Evolutionary conservation across 2,797 vertebrate species (phyloP).

Genomic region (Catostomus latipinnis): DNA sequence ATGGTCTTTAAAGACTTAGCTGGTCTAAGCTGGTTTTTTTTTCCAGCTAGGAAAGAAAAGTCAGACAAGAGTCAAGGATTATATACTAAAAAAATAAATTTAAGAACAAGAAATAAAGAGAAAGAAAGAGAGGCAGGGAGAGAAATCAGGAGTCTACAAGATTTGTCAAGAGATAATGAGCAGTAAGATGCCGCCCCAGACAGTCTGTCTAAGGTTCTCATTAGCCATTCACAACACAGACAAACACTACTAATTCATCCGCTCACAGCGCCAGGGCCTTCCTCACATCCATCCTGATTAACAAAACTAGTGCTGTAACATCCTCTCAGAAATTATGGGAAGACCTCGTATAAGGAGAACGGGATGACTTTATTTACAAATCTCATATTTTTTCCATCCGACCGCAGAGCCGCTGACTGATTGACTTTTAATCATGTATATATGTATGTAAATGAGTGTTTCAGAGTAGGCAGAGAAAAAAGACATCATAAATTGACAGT

Average conservation of each 20-base stretch:
- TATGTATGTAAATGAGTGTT: too few species aligned
- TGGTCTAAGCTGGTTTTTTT: too few species aligned
- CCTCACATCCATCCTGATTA: constrained; percentile 29
- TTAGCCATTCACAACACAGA: constrained; percentile 36
- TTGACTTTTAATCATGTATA: constrained; percentile 63
- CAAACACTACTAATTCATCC: constrained; percentile 41
- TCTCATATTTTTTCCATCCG: constrained; percentile 66
- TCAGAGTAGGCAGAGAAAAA: too few species aligned
- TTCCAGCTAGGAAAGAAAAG: too few species aligned
- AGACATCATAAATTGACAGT: too few species aligned
- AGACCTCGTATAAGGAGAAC: constrained; percentile 57
- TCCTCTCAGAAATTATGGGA: constrained; percentile 32
- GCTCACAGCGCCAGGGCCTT: constrained; percentile 8
- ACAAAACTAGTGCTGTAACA: constrained; percentile 2
- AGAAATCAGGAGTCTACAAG: not conserved
- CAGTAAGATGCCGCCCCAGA: constrained; percentile 9
- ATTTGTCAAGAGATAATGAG: constrained; percentile 41
- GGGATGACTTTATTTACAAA: constrained; percentile 63
- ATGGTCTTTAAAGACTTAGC: too few species aligned
- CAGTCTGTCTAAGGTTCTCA: constrained; percentile 30
- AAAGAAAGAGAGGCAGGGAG: not conserved
- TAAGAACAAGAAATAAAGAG: not conserved
- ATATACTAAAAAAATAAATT: not conserved
- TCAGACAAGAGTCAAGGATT: too few species aligned
- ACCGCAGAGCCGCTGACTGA: constrained; percentile 63